Percentiles rank a stretch among this genome's conserved stretches.
Evolutionary conservation across 2,888 invertebrate genomes (phyloP).

Genomic region (Oegoconia quadripuncta): DNA sequence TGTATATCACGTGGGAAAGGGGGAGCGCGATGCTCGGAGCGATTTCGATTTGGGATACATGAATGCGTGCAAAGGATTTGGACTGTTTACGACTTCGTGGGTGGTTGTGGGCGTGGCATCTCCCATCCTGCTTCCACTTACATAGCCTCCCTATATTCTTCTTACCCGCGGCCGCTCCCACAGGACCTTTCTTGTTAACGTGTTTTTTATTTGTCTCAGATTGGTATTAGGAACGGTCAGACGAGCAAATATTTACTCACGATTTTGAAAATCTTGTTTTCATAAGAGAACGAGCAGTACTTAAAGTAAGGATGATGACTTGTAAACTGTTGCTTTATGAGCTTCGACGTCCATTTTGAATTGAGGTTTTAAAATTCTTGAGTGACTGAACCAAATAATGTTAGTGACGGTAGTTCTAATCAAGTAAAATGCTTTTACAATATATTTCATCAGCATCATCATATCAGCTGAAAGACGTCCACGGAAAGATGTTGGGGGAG

Average conservation of each 20-base stretch:
- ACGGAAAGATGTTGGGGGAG: too few species aligned
- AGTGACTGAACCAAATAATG: too few species aligned
- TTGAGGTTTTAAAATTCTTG: too few species aligned
- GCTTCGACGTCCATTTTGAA: too few species aligned
- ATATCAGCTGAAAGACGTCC: too few species aligned
- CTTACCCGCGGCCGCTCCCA: conserved; percentile 70
- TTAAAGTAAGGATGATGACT: conserved; percentile 52
- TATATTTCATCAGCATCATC: too few species aligned
- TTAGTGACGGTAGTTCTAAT: too few species aligned
- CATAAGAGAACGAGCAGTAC: conserved; percentile 60
- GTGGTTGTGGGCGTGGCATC: conserved; percentile 75
- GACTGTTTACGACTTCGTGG: conserved; percentile 78
- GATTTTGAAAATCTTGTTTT: conserved; percentile 74
- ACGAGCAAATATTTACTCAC: conserved; percentile 77
- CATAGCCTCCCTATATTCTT: conserved; percentile 33
- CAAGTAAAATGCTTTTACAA: too few species aligned
- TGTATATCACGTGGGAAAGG: conserved; percentile 39
- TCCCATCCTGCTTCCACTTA: conserved; percentile 41
- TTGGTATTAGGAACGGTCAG: conserved; percentile 71
- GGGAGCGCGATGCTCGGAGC: conserved; percentile 57
- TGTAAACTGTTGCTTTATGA: conserved; percentile 34
- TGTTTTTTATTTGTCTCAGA: conserved; percentile 71
- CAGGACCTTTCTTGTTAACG: conserved; percentile 75
- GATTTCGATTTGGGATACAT: conserved; percentile 77
- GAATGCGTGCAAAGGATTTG: conserved; percentile 78